Evolutionary conservation across 2,888 invertebrate genomes (phyloP).

Genomic region (Chelonus formosanus): DNA sequence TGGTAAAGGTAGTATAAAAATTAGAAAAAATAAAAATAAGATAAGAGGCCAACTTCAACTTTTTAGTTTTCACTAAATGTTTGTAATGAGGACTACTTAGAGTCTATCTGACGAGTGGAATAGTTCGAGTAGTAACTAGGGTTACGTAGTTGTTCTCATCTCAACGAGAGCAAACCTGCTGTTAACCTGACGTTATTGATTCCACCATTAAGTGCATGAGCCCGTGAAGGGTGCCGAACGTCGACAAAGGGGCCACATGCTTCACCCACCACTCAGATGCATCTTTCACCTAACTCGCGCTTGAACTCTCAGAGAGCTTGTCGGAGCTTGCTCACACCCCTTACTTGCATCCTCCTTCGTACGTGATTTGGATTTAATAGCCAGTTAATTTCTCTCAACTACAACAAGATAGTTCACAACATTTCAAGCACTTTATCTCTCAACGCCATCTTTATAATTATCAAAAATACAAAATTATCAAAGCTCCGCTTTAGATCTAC

Average conservation of each 20-base stretch:
- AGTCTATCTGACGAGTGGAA: conserved; percentile 37
- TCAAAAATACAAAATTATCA: no score
- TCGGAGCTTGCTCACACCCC: conserved; percentile 13
- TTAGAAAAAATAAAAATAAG: neutral
- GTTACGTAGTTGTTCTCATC: conserved; percentile 37
- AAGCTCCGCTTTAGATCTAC: no score
- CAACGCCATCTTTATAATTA: neutral
- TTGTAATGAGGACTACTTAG: conserved; percentile 1
- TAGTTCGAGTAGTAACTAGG: conserved; percentile 45
- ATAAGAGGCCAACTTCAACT: conserved; percentile 9
- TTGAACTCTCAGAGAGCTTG: conserved; percentile 14
- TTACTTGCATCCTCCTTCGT: neutral
- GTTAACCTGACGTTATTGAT: conserved; percentile 37
- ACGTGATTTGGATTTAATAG: conserved; percentile 27
- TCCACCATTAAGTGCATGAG: conserved; percentile 43
- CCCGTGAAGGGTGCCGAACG: conserved; percentile 32
- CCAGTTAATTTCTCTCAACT: conserved; percentile 22
- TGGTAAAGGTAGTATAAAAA: neutral
- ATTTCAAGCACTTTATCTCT: neutral
- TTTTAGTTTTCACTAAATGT: conserved; percentile 10
- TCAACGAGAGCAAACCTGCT: conserved; percentile 12
- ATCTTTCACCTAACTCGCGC: conserved; percentile 26
- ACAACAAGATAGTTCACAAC: neutral
- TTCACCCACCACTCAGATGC: conserved; percentile 24
- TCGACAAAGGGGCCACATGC: conserved; percentile 33